Evolutionary conservation across 2,888 invertebrate species (phyloP).

Genomic region (Koerneria pararmatus): DNA sequence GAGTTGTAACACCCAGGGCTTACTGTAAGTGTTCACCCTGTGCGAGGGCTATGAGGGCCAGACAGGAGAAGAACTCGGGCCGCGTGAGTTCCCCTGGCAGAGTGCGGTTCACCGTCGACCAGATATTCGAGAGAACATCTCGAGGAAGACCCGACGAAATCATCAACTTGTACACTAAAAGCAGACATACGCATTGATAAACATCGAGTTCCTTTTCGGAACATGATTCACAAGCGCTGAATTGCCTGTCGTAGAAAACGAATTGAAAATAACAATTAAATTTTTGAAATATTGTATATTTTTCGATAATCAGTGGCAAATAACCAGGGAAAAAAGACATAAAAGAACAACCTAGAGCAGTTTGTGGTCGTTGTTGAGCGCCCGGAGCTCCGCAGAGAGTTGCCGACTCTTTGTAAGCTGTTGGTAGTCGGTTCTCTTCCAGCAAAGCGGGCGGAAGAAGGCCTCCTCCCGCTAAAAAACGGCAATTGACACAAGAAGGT

Average conservation of each 20-base stretch:
- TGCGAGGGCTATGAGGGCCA: slow-evolving; percentile 63
- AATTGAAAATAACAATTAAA: neutral
- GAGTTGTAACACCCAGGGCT: too few relatives aligned
- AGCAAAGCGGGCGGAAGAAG: slow-evolving; percentile 49
- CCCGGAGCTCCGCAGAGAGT: slow-evolving; percentile 45
- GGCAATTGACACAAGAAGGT: too few relatives aligned
- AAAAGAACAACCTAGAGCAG: slow-evolving; percentile 34
- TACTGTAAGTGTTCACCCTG: slow-evolving; percentile 59
- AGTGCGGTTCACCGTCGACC: slow-evolving; percentile 62
- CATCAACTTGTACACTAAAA: slow-evolving; percentile 63
- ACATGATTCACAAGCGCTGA: neutral
- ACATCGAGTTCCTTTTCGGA: neutral
- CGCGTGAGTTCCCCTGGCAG: slow-evolving; percentile 62
- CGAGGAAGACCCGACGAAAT: slow-evolving; percentile 62
- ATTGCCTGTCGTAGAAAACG: neutral
- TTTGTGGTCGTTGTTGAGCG: slow-evolving; percentile 40
- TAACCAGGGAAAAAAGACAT: too few relatives aligned
- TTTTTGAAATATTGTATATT: neutral
- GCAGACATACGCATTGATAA: neutral
- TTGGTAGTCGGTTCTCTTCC: slow-evolving; percentile 48
- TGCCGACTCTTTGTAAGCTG: slow-evolving; percentile 50
- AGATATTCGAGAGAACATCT: slow-evolving; percentile 62
- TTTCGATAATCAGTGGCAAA: too few relatives aligned
- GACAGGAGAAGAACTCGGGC: slow-evolving; percentile 63
- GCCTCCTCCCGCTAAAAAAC: slow-evolving; percentile 50